phyloP scores from a whole-genome alignment of 1,140 invertebrate species.

The Lithobius niger region DNA sequence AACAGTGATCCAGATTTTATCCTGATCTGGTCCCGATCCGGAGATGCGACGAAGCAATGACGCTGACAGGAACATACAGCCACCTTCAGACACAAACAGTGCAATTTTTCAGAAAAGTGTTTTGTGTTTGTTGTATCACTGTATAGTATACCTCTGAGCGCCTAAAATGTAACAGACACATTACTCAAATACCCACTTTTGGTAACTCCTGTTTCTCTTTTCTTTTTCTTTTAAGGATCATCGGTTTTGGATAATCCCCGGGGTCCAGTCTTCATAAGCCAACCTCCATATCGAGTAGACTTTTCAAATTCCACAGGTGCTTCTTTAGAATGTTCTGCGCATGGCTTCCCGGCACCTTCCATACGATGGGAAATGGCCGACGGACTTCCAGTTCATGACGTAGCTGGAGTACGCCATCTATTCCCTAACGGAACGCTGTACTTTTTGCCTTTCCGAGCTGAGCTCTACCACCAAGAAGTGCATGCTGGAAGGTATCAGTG shows the following conservation, averaged over 20 bases:
- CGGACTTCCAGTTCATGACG: constrained; percentile 74
- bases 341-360: constrained; percentile 75
- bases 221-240: no score
- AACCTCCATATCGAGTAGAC: constrained; percentile 77
- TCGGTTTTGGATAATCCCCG: neutral
- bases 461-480: constrained; percentile 23
- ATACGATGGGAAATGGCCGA: constrained; percentile 83
- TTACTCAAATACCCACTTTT: no score
- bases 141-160: no score
- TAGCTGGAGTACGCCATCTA: constrained; percentile 71
- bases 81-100: no score
- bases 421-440: constrained; percentile 29
- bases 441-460: constrained; percentile 28
- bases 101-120: no score
- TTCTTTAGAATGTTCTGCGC: constrained; percentile 78
- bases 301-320: constrained; percentile 89
- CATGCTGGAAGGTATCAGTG: constrained; percentile 30
- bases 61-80: no score
- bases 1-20: no score
- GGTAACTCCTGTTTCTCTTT: no score
- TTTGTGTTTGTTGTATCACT: no score
- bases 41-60: no score
- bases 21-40: no score
- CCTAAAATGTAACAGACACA: no score
- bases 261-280: constrained; percentile 79